phyloP scores from a whole-genome alignment of 1,140 invertebrate genomes.

The Eupristina koningsbergeri region DNA sequence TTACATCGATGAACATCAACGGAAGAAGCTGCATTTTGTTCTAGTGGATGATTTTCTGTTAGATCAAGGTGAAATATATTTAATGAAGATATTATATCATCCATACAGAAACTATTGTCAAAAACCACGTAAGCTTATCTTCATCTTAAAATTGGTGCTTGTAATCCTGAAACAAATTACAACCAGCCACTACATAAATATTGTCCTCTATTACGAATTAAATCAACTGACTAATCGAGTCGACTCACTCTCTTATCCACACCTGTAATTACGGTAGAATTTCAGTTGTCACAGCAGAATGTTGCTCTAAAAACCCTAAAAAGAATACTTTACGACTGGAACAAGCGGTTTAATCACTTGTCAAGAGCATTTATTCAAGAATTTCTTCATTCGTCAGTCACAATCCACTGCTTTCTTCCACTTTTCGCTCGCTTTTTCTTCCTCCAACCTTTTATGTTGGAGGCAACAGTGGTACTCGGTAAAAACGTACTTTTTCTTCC shows the following conservation, averaged over 20 bases:
- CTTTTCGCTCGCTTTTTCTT: not conserved
- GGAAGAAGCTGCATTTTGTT: too few relatives aligned
- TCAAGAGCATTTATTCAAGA: slow-evolving; percentile 17
- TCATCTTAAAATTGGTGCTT: too few relatives aligned
- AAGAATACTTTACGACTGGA: not conserved
- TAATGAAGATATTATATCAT: too few relatives aligned
- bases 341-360: slow-evolving; percentile 15
- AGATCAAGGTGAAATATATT: too few relatives aligned
- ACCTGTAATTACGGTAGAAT: not conserved
- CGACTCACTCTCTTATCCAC: not conserved
- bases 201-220: not conserved
- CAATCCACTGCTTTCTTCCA: not conserved
- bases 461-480: not conserved
- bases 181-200: too few relatives aligned
- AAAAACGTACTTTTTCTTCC: not conserved
- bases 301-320: not conserved
- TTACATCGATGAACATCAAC: too few relatives aligned
- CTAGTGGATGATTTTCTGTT: too few relatives aligned
- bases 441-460: not conserved
- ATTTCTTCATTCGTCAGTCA: slow-evolving; percentile 40
- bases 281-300: not conserved
- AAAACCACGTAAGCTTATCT: too few relatives aligned
- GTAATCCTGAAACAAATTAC: too few relatives aligned
- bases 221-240: not conserved
- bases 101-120: too few relatives aligned